Evolutionary conservation across 2,888 invertebrate genomes (phyloP).

Genomic region (Brachylomia viminalis): DNA sequence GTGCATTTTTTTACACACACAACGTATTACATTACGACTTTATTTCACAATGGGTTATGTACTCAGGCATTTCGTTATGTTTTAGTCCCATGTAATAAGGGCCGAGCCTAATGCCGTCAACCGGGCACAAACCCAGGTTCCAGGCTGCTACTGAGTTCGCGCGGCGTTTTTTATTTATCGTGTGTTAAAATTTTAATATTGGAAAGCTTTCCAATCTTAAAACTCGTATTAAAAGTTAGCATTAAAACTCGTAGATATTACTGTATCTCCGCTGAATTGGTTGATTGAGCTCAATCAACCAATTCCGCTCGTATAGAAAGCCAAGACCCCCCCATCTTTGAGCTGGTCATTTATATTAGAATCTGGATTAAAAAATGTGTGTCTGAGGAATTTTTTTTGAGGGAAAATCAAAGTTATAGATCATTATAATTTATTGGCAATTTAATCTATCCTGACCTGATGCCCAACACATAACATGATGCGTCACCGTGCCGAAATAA

Average conservation of each 20-base stretch:
- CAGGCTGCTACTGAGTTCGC: no score
- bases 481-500: neutral
- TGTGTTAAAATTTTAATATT: no score
- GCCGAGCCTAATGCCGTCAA: no score
- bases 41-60: no score
- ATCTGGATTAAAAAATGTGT: neutral
- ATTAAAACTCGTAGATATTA: neutral
- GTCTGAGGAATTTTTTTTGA: neutral
- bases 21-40: no score
- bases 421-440: neutral
- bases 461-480: neutral
- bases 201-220: no score
- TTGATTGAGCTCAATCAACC: neutral
- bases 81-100: no score
- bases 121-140: no score
- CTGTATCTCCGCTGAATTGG: neutral
- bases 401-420: neutral
- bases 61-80: no score
- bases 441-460: neutral
- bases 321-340: neutral
- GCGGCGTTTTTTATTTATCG: no score
- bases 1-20: neutral
- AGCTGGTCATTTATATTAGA: neutral
- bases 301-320: neutral
- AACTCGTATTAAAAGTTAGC: no score